These are phyloP conservation scores for Siniperca obscura DNA, from an alignment of 2,797 vertebrate genomes.

Conservation along the genomic window DNA sequence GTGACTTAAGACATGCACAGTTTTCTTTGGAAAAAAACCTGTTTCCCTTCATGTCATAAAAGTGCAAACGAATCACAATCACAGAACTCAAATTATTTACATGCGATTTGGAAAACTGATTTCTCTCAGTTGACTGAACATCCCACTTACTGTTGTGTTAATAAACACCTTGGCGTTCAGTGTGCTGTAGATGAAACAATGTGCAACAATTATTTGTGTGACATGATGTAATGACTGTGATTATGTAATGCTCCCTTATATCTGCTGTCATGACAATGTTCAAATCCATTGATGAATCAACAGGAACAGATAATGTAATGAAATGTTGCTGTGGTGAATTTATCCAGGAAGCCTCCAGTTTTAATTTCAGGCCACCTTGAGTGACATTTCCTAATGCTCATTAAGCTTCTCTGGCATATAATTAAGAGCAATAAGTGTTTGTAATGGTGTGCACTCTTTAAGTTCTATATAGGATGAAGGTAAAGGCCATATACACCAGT, in stretches of 20 bases:
- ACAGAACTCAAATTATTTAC: background rate
- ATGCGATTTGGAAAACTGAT: background rate
- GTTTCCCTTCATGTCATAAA: background rate
- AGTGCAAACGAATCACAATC: background rate
- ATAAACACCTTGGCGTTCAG: background rate
- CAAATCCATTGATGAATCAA: slow-evolving; percentile 9
- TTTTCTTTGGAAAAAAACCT: background rate
- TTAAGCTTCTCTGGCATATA: slow-evolving; percentile 54
- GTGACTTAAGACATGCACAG: too few species aligned
- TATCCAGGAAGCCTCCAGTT: slow-evolving; percentile 59
- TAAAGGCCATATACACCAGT: slow-evolving; percentile 77
- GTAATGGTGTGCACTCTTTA: slow-evolving; percentile 37
- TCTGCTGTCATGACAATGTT: background rate
- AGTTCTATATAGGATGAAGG: slow-evolving; percentile 48
- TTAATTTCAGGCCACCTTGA: slow-evolving; percentile 63
- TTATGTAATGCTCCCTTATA: slow-evolving; percentile 1
- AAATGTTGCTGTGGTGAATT: slow-evolving; percentile 45
- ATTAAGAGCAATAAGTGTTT: slow-evolving; percentile 60
- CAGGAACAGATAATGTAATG: background rate
- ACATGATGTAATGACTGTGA: background rate
- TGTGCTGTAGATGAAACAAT: background rate
- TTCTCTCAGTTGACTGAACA: background rate
- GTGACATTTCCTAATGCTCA: slow-evolving; percentile 68
- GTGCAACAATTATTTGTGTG: background rate
- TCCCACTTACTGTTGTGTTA: background rate